Evolutionary conservation across 2,888 invertebrate genomes (phyloP).

Genomic region (Parascotia fuliginaria): DNA sequence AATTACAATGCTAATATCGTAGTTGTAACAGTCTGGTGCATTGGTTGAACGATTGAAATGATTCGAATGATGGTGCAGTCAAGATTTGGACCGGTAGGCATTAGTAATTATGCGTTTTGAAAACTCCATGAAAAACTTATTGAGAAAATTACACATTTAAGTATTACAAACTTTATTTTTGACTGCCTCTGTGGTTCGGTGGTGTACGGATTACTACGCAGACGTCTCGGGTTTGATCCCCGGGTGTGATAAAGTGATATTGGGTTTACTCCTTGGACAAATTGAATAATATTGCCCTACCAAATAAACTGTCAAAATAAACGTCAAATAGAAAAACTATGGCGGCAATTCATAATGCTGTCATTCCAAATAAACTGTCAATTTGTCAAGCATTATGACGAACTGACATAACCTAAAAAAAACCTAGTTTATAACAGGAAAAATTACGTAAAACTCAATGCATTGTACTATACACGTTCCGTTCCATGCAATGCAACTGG

Average conservation of each 20-base stretch:
- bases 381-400: neutral
- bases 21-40: neutral
- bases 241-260: too few relatives aligned
- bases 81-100: too few relatives aligned
- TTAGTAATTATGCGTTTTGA: too few relatives aligned
- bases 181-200: too few relatives aligned
- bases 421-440: constrained; percentile 14
- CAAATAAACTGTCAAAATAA: constrained; percentile 1
- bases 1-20: constrained; percentile 1
- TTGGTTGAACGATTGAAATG: neutral
- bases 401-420: constrained; percentile 19
- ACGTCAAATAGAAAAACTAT: neutral
- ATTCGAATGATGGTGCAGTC: too few relatives aligned
- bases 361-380: constrained; percentile 4
- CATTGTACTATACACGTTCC: constrained; percentile 42
- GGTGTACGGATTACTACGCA: too few relatives aligned
- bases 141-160: too few relatives aligned
- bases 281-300: constrained; percentile 8
- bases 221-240: too few relatives aligned
- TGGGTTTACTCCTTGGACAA: too few relatives aligned
- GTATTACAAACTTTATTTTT: too few relatives aligned
- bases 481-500: constrained; percentile 48
- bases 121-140: too few relatives aligned
- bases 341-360: constrained; percentile 3
- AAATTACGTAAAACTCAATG: constrained; percentile 51